phyloP scores from a whole-genome alignment of 37 sponge, comb jelly and placozoan species.

The Aplysina aerophoba region DNA sequence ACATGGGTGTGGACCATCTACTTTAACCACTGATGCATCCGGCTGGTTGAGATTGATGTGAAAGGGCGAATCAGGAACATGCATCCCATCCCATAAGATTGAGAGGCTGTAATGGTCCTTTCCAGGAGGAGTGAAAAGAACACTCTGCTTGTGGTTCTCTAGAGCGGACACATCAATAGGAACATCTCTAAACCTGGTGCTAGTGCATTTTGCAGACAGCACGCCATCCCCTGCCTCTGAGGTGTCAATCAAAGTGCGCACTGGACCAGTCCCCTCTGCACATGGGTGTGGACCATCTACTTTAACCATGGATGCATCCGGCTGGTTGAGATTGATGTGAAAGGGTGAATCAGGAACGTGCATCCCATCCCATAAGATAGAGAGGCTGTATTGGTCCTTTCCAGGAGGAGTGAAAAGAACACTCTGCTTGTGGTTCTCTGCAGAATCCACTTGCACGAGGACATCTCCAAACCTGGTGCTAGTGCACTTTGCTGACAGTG shows the following conservation, averaged over 20 bases:
- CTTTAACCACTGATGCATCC: too few species aligned
- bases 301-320: neutral
- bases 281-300: conserved; percentile 18
- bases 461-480: conserved; percentile 17
- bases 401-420: conserved; percentile 12
- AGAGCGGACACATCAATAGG: too few species aligned
- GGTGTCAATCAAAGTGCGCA: neutral
- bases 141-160: too few species aligned
- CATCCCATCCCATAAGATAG: neutral
- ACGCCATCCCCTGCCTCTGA: neutral
- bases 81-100: too few species aligned
- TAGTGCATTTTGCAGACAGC: neutral
- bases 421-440: neutral
- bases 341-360: conserved; percentile 72
- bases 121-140: too few species aligned
- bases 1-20: too few species aligned
- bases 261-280: neutral
- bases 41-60: too few species aligned
- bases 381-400: conserved; percentile 1
- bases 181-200: too few species aligned
- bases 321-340: conserved; percentile 1
- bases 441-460: neutral
- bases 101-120: too few species aligned
- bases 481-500: conserved; percentile 17
- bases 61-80: too few species aligned